Conservation (phyloP, 2,113 vertebrate species). For the Salminus brasiliensis region DNA sequence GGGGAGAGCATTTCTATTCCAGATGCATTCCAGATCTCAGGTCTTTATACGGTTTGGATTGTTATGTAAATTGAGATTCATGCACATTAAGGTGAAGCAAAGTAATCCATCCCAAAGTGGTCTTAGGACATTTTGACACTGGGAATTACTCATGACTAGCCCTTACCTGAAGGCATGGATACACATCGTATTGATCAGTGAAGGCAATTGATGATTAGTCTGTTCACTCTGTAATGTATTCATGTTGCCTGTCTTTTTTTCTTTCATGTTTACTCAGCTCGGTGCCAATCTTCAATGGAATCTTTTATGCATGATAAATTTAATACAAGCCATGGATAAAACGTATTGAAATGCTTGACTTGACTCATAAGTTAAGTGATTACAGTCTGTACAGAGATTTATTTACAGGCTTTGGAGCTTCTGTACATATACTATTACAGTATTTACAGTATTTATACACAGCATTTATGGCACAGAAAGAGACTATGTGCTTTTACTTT, state of each 20-base stretch:
- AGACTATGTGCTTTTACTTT: neutral
- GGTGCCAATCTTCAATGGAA: conserved; percentile 2
- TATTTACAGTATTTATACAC: neutral
- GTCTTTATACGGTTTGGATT: conserved; percentile 54
- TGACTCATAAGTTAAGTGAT: neutral
- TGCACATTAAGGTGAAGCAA: conserved; percentile 30
- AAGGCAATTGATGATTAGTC: neutral
- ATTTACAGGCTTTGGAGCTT: neutral
- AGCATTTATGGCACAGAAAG: too few relatives aligned
- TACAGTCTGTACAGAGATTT: neutral
- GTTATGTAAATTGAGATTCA: conserved; percentile 41
- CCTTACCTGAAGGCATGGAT: neutral
- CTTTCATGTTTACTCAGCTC: neutral
- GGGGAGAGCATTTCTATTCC: conserved; percentile 60
- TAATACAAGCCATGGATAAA: conserved; percentile 9
- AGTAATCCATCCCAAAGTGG: conserved; percentile 23
- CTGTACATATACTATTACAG: neutral
- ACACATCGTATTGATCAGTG: neutral
- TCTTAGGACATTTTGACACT: neutral
- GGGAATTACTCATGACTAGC: conserved; percentile 1
- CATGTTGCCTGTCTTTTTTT: neutral
- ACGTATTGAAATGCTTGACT: neutral
- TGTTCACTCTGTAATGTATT: neutral
- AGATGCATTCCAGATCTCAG: conserved; percentile 45
- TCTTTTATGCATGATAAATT: conserved; percentile 1